Percentiles rank a stretch among this genome's conserved stretches.
Evolutionary conservation across 2,113 vertebrate genomes (phyloP).

Genomic region (Pterocles orientalis): DNA sequence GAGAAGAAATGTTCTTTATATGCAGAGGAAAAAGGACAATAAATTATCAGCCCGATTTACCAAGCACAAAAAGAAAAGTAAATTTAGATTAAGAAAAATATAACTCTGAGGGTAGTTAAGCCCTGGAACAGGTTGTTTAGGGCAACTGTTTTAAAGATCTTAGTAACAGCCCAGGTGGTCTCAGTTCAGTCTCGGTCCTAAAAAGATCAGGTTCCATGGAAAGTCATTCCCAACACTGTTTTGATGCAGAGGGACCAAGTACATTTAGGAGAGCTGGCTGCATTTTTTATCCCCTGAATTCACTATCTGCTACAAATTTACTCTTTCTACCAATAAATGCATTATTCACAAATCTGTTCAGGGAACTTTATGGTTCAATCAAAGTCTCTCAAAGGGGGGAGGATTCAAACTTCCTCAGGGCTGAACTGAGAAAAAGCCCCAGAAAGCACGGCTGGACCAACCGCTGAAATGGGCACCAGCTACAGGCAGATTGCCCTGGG

Average conservation of each 20-base stretch:
- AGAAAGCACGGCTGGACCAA: background rate
- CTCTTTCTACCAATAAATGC: background rate
- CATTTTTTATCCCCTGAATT: background rate
- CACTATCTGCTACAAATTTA: background rate
- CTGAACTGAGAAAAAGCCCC: background rate
- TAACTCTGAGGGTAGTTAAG: background rate
- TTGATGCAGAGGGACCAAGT: background rate
- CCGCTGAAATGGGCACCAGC: background rate
- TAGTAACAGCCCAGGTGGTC: background rate
- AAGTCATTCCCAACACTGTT: background rate
- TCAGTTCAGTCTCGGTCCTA: background rate
- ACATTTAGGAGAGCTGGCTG: background rate
- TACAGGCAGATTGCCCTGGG: background rate
- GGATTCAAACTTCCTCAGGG: background rate
- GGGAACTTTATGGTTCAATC: background rate
- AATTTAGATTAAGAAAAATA: background rate
- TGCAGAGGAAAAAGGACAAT: background rate
- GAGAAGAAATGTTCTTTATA: background rate
- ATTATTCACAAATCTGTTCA: background rate
- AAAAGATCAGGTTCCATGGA: background rate
- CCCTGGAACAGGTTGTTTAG: background rate
- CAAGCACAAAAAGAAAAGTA: background rate
- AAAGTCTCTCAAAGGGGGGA: background rate
- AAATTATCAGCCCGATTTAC: background rate
- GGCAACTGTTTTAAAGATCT: background rate